Evolutionary conservation across 2,113 vertebrate genomes (phyloP).

Genomic region (Rhizomys pruinosus): DNA sequence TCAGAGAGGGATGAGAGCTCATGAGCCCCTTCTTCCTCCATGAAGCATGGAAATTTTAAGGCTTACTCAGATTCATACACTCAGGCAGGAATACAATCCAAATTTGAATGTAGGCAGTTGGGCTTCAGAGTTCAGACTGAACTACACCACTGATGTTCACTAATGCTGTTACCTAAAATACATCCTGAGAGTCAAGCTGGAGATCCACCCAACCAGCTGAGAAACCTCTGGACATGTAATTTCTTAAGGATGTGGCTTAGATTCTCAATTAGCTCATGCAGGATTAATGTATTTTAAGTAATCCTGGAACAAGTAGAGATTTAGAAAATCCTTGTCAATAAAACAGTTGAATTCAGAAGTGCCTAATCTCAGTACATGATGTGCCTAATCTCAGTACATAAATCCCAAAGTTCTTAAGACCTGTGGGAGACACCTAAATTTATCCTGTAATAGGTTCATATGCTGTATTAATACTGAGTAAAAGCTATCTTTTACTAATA

Average conservation of each 20-base stretch:
- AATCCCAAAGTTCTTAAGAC: not conserved
- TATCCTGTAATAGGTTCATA: not conserved
- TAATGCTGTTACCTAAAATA: not conserved
- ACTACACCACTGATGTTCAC: not conserved
- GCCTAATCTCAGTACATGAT: not conserved
- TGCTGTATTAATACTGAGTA: not conserved
- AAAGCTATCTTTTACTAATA: not conserved
- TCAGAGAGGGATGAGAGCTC: too few relatives aligned
- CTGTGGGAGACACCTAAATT: not conserved
- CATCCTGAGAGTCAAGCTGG: not conserved
- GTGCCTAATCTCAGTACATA: not conserved
- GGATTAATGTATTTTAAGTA: not conserved
- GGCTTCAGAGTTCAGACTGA: not conserved
- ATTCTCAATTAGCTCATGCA: not conserved
- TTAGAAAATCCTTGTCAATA: not conserved
- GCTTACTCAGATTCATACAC: slow-evolving; percentile 20
- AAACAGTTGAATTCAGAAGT: not conserved
- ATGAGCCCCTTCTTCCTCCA: too few relatives aligned
- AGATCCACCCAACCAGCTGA: not conserved
- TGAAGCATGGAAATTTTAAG: not conserved
- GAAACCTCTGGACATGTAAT: not conserved
- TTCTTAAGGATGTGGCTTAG: not conserved
- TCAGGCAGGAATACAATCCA: not conserved
- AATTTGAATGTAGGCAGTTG: not conserved
- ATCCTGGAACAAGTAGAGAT: not conserved